Evolutionary conservation across 2,113 vertebrate genomes (phyloP), one percentile per base, ranked within the genome.

Genomic region (Orcinus orca): DNA sequence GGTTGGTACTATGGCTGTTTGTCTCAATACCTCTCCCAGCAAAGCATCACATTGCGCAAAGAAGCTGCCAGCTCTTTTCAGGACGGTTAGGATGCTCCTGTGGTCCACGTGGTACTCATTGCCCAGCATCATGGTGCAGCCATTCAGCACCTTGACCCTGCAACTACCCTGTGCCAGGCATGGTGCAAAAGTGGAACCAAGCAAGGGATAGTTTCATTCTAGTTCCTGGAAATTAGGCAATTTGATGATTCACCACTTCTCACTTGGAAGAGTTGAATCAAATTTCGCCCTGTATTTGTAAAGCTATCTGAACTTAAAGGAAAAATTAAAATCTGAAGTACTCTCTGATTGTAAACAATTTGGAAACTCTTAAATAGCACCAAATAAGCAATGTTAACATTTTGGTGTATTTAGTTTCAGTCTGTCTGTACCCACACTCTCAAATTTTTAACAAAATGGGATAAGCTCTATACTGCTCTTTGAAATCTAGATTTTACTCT

Each of bases 201-300:
- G 47, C 26, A 21, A 53, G 9, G 55, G 60, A 36, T n/a, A 53
- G 90, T 73, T 93, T 90, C 93, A 73, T 33, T 33, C 33, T 36
- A 41, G 47, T 97, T 97, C 93, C 97, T 98, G 97, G 96, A 96
- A 97, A 89, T 94, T 96, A 76, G 94, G 96, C 92, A 90, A 92
- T 90, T 31, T 21, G 76, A 67, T 97, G 97, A 97, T 44, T 97
- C 97, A 97, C 90, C 62, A 1, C 87, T 77, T 89, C 73, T 80
- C 38, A 94, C 88, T 79, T 31, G 79, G 91, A 95, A 93, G 95
- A 33, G 83, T 9, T 96, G 95, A 97, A 86, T 95, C 68, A 50
- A 93, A 89, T 83, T 38, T 79, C 70, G 73, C 81, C 33, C 44
- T 38, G 65, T 92, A 18, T 93, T 94, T 91, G 95, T 76, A 91